Evolutionary conservation across 2,113 vertebrate genomes (phyloP).

Genomic region (Psittacula cyanocephala): DNA sequence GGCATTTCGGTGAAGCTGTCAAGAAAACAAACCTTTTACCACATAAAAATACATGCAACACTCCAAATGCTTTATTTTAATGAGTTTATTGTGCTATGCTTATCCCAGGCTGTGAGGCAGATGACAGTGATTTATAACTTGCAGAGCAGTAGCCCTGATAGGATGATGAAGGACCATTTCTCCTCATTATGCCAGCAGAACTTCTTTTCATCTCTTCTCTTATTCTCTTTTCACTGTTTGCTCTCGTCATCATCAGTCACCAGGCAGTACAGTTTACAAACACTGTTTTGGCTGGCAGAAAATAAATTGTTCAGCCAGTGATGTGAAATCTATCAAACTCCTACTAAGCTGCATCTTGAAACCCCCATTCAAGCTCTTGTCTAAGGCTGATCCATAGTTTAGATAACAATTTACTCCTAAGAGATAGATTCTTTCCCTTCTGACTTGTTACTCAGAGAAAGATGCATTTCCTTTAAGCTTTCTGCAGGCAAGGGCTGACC

Average conservation of each 20-base stretch:
- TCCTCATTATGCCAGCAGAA: neutral
- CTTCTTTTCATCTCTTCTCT: conserved; percentile 45
- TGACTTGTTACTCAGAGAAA: neutral
- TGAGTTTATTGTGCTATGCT: conserved; percentile 13
- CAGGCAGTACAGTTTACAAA: conserved; percentile 56
- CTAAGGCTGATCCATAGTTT: neutral
- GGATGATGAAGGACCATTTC: conserved; percentile 19
- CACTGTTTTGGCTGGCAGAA: conserved; percentile 18
- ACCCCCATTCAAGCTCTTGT: neutral
- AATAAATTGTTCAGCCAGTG: conserved; percentile 24
- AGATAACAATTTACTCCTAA: conserved; percentile 36
- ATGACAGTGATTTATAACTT: conserved; percentile 39
- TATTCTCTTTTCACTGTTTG: conserved; percentile 55
- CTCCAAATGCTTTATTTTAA: conserved; percentile 29
- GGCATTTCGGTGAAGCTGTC: neutral
- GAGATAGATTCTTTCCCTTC: conserved; percentile 6
- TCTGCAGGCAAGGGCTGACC: conserved; percentile 2
- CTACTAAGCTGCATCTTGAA: conserved; percentile 28
- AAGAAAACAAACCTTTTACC: conserved; percentile 27
- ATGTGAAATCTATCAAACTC: conserved; percentile 62
- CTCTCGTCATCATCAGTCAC: conserved; percentile 59
- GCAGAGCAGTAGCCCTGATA: neutral
- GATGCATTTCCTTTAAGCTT: neutral
- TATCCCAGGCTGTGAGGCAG: neutral
- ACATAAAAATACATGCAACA: neutral